Evolutionary conservation across 1,140 invertebrate genomes (phyloP).

Genomic region (Bombyx mandarina): DNA sequence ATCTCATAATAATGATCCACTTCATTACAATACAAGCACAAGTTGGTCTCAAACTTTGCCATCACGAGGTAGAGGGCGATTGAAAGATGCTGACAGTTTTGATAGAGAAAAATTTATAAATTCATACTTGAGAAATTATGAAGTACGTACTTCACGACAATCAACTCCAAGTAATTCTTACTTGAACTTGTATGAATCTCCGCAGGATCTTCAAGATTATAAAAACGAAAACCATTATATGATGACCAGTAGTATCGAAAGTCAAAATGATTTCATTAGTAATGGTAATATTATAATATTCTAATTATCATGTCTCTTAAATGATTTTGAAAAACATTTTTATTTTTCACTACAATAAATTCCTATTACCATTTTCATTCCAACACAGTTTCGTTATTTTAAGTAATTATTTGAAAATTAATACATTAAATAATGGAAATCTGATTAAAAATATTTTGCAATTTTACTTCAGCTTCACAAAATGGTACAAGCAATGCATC

Average conservation of each 20-base stretch:
- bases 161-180: conserved; percentile 63
- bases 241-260: conserved; percentile 28
- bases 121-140: conserved; percentile 57
- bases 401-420: conserved; percentile 4
- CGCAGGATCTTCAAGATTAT: conserved; percentile 27
- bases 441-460: neutral
- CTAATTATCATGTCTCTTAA: too few species aligned
- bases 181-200: conserved; percentile 53
- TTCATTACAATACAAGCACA: conserved; percentile 33
- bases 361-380: too few species aligned
- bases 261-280: conserved; percentile 28
- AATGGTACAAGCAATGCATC: conserved; percentile 35
- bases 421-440: conserved; percentile 3
- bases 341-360: too few species aligned
- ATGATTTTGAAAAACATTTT: too few species aligned
- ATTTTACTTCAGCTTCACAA: conserved; percentile 34
- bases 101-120: conserved; percentile 63
- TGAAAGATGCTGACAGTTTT: conserved; percentile 58
- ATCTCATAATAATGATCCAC: conserved; percentile 32
- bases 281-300: neutral
- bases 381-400: neutral
- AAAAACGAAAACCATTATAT: conserved; percentile 28
- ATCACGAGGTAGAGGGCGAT: conserved; percentile 57
- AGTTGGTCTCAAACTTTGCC: conserved; percentile 67
- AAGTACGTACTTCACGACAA: conserved; percentile 54